Evolutionary conservation across 64 coral and sea anemone species (phyloP).

Genomic region (Montipora capricornis): DNA sequence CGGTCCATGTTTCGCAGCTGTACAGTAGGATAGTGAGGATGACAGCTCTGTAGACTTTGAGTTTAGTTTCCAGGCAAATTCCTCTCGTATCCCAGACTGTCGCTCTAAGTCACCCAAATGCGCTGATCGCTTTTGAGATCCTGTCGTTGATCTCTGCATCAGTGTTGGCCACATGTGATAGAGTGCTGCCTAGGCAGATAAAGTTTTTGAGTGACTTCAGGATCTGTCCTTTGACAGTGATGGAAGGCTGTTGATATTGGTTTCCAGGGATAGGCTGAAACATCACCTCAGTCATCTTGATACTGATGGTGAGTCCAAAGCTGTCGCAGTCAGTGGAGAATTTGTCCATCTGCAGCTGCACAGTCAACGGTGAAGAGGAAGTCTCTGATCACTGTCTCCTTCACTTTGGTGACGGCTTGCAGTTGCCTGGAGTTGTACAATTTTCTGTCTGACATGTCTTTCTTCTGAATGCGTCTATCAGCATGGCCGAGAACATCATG

Average conservation of each 20-base stretch:
- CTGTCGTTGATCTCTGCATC: constrained; percentile 43
- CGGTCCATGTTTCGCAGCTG: constrained; percentile 20
- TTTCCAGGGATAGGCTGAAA: constrained; percentile 14
- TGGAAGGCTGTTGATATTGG: neutral
- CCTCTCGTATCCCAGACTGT: constrained; percentile 60
- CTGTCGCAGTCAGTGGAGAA: neutral
- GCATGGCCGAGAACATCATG: constrained; percentile 30
- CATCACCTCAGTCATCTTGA: constrained; percentile 58
- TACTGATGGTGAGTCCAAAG: constrained; percentile 59
- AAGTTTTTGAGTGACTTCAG: constrained; percentile 28
- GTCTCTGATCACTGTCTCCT: constrained; percentile 8
- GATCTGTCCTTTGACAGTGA: constrained; percentile 26
- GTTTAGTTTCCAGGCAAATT: constrained; percentile 48
- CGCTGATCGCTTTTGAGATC: constrained; percentile 51
- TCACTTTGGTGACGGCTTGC: neutral
- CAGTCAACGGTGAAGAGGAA: constrained; percentile 24
- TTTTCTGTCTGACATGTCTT: neutral
- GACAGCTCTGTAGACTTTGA: constrained; percentile 60
- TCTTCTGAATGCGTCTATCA: neutral
- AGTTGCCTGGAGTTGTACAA: constrained; percentile 13
- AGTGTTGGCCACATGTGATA: neutral
- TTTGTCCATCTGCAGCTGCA: constrained; percentile 1
- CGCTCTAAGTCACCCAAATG: constrained; percentile 43
- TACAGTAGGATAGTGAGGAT: constrained; percentile 42
- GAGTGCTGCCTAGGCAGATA: constrained; percentile 47